Evolutionary conservation across 2,888 invertebrate genomes (phyloP), one percentile per base, ranked within the genome.

Genomic region (Orthonevra nobilis): DNA sequence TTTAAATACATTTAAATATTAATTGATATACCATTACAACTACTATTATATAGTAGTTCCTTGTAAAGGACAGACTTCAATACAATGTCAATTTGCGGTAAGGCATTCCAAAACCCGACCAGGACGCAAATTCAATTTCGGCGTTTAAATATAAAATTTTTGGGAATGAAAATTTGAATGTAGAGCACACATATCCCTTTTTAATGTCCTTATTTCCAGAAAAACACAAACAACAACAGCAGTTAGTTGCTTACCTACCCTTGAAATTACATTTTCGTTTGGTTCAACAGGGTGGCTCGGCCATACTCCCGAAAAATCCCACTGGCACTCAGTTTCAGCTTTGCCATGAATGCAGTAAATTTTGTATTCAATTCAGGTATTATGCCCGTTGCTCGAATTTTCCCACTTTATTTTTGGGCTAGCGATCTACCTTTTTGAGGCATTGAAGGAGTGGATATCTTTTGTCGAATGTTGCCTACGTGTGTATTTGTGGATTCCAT

Each of bases 111-210:
- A n/a, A n/a, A n/a, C n/a, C n/a, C n/a, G n/a, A n/a, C n/a, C n/a
- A n/a, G n/a, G n/a, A n/a, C n/a, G n/a, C n/a, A n/a, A 70, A 77
- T 77, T 77, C 77, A 77, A 77, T 77, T 77, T 70, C 52, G 40
- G n/a, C 38, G 44, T 38, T 46, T 56, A 75, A 69, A 69, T 44
- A 70, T 14, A n/a, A 32, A 70, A 70, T 70, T 70, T n/a, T n/a
- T 40, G 38, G 26, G 70, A 58, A 50, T 70, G 64, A 52, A 70
- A 77, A 77, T 77, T 77, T 70, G 70, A 77, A 77, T 70, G 77
- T 64, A 64, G 46, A 77, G 56, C 58, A 70, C 70, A 70, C 64
- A 64, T 52, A 69, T 61, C 74, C 54, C 56, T 64, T 69, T 63
- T 63, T 60, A 70, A 70, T 70, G 69, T 64, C 60, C 70, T 58